phyloP scores from a whole-genome alignment of 2,888 invertebrate genomes.

The Ophion ellenae region DNA sequence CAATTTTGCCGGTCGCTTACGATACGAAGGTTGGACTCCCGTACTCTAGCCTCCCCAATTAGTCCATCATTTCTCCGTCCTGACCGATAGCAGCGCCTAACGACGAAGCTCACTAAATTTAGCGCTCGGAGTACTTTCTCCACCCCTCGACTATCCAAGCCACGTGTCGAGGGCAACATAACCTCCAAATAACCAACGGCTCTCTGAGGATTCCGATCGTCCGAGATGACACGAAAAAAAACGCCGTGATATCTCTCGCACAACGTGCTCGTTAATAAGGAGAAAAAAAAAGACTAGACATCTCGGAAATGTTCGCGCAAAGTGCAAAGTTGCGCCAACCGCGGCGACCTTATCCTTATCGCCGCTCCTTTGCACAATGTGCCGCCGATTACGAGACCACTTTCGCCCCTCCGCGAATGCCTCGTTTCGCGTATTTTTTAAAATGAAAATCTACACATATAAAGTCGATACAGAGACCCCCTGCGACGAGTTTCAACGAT shows the following conservation, averaged over 20 bases:
- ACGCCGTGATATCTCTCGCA: not conserved
- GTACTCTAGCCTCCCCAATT: no score
- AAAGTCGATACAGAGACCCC: conserved; percentile 3
- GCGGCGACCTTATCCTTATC: conserved; percentile 37
- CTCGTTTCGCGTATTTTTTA: conserved; percentile 8
- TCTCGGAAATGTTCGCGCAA: conserved; percentile 19
- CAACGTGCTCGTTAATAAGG: no score
- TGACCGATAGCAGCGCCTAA: no score
- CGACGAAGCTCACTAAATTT: not conserved
- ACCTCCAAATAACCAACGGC: not conserved
- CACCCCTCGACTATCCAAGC: not conserved
- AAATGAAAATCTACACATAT: not conserved
- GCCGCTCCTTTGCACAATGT: conserved; percentile 17
- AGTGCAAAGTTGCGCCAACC: conserved; percentile 39
- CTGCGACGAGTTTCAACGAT: not conserved
- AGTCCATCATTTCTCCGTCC: no score
- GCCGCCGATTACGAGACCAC: conserved; percentile 11
- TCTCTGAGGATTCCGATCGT: not conserved
- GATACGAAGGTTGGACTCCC: no score
- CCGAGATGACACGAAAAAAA: not conserved
- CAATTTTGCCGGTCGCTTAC: no score
- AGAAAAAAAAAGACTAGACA: not conserved
- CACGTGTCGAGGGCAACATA: not conserved
- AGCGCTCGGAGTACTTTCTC: not conserved
- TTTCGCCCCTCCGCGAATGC: not conserved